These are phyloP conservation scores for Gnathonemus echidnorhynchus DNA, from an alignment of 2,113 vertebrate species.

Conservation along the genomic window DNA sequence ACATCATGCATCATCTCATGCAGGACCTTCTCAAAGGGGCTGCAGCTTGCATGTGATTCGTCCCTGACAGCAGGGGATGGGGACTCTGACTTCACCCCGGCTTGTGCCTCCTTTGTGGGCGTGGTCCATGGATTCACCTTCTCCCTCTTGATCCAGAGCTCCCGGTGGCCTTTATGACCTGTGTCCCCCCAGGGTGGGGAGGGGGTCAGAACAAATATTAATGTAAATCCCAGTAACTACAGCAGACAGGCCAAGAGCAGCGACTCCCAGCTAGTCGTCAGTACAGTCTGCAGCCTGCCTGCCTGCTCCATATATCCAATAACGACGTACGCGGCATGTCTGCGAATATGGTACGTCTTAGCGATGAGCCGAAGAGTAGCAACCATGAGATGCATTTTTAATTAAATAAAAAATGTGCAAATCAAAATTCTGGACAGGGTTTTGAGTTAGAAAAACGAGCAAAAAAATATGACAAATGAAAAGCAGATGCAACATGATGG, in stretches of 20 bases:
- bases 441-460: background rate
- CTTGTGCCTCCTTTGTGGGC: background rate
- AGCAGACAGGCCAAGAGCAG: background rate
- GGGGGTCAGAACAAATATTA: background rate
- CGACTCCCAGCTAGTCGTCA: background rate
- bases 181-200: background rate
- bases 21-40: slow-evolving; percentile 45
- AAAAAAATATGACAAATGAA: background rate
- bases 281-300: background rate
- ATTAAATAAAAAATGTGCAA: background rate
- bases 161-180: slow-evolving; percentile 38
- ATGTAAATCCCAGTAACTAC: background rate
- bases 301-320: background rate
- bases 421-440: background rate
- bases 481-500: background rate
- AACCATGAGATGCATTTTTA: background rate
- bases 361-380: background rate
- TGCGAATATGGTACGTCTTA: background rate
- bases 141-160: slow-evolving; percentile 13
- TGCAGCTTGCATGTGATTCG: slow-evolving; percentile 21
- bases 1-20: slow-evolving; percentile 52
- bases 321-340: background rate
- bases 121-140: background rate
- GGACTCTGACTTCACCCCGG: background rate
- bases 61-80: background rate